Conservation (phyloP, 2,888 invertebrate genomes). For the Papilio elwesi region DNA sequence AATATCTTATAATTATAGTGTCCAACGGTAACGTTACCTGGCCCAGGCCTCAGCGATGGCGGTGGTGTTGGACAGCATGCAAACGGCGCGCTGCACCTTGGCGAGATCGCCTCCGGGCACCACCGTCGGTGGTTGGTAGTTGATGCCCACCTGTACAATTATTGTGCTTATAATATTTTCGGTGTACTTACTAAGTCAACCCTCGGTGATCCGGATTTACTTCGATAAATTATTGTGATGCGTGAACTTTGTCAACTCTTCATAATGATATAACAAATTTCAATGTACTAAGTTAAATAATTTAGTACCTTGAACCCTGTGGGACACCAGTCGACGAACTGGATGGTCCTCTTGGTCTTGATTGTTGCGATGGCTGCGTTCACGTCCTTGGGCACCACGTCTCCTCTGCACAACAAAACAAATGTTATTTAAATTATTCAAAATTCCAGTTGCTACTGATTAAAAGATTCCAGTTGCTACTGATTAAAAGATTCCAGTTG, state of each 20-base stretch:
- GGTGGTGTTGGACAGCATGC: slow-evolving; percentile 98
- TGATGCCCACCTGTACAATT: slow-evolving; percentile 86
- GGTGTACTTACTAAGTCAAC: too few relatives aligned
- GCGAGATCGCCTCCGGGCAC: slow-evolving; percentile 96
- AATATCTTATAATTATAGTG: neutral
- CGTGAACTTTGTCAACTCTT: too few relatives aligned
- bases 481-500: too few relatives aligned
- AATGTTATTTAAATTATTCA: too few relatives aligned
- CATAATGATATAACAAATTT: neutral
- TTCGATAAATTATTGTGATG: too few relatives aligned
- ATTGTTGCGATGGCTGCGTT: slow-evolving; percentile 96
- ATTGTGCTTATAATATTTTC: too few relatives aligned
- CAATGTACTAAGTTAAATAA: neutral
- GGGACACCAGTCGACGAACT: slow-evolving; percentile 96
- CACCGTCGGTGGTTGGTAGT: slow-evolving; percentile 95
- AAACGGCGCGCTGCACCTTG: slow-evolving; percentile 96
- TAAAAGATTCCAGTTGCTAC: too few relatives aligned
- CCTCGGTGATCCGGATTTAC: too few relatives aligned
- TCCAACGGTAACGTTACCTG: slow-evolving; percentile 69
- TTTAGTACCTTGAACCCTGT: slow-evolving; percentile 87
- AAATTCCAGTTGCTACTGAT: too few relatives aligned
- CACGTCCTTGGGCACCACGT: slow-evolving; percentile 96
- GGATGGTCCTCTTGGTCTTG: slow-evolving; percentile 96
- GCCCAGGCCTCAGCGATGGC: slow-evolving; percentile 99
- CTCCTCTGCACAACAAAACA: slow-evolving; percentile 85